phyloP scores from a whole-genome alignment of 2,797 vertebrate genomes.

The Malacoraja senta region DNA sequence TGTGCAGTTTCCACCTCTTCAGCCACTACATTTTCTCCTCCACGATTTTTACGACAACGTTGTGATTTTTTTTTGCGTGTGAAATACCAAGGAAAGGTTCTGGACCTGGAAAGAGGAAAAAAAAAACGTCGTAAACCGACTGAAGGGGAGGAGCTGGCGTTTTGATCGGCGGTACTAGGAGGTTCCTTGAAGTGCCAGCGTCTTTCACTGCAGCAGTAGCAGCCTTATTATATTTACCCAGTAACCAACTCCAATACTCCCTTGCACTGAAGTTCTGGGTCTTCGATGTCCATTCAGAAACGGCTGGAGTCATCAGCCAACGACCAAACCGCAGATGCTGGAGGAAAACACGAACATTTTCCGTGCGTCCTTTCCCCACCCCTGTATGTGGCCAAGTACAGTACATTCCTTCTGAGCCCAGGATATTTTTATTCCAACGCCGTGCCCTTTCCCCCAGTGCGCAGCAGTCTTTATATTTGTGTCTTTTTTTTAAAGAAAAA shows the following conservation, averaged over 20 bases:
- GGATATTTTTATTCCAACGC: neutral
- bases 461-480: no score
- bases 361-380: neutral
- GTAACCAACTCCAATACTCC: neutral
- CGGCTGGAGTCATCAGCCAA: neutral
- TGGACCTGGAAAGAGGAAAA: neutral
- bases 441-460: neutral
- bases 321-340: neutral
- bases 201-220: neutral
- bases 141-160: neutral
- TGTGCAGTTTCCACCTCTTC: neutral
- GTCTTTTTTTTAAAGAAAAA: no score
- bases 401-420: neutral
- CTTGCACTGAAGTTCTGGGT: neutral
- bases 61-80: neutral
- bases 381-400: neutral
- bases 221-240: neutral
- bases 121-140: slow-evolving; percentile 10
- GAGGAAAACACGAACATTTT: neutral
- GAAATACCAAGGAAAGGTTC: neutral
- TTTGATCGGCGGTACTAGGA: neutral
- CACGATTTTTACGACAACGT: neutral
- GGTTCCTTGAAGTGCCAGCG: neutral
- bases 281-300: neutral
- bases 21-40: neutral